Conservation (phyloP, 2,797 vertebrate genomes). For the Falco rusticolus region DNA sequence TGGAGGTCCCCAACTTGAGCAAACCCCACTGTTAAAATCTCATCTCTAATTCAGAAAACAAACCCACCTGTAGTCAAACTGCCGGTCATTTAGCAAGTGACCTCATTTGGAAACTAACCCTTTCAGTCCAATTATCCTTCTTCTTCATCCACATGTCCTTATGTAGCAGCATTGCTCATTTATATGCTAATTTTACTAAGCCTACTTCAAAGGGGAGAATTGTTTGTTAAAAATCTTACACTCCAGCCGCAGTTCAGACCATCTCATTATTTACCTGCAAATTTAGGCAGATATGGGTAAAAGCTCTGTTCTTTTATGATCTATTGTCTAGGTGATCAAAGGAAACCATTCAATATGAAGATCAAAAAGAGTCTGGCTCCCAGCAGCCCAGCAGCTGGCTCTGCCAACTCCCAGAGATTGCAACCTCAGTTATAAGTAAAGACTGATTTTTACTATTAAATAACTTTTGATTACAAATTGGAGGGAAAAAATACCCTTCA, state of each 20-base stretch:
- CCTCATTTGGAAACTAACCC: conserved; percentile 35
- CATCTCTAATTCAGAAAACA: rapidly evolving
- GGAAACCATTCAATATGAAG: conserved; percentile 68
- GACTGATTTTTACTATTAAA: conserved; percentile 65
- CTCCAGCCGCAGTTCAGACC: conserved; percentile 61
- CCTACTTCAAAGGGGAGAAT: conserved; percentile 74
- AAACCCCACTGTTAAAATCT: neutral
- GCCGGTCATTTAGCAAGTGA: conserved; percentile 1
- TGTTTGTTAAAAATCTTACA: conserved; percentile 73
- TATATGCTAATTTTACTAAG: conserved; percentile 73
- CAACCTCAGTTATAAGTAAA: conserved; percentile 63
- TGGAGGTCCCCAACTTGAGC: rapidly evolving
- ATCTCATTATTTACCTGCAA: conserved; percentile 78
- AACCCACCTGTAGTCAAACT: neutral
- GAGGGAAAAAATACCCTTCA: neutral
- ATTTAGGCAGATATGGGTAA: conserved; percentile 68
- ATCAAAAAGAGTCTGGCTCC: conserved; percentile 75
- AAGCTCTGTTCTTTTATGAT: conserved; percentile 70
- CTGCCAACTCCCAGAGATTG: conserved; percentile 44
- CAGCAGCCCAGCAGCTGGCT: conserved; percentile 65
- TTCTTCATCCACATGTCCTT: conserved; percentile 5
- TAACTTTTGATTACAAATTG: conserved; percentile 70
- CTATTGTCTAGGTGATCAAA: conserved; percentile 78
- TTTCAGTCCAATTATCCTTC: conserved; percentile 43
- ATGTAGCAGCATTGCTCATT: conserved; percentile 56